Percentiles rank a stretch among this genome's conserved stretches.
These are phyloP conservation scores for Scarus forsteni DNA, from an alignment of 2,797 vertebrate species.

Conservation along the genomic window DNA sequence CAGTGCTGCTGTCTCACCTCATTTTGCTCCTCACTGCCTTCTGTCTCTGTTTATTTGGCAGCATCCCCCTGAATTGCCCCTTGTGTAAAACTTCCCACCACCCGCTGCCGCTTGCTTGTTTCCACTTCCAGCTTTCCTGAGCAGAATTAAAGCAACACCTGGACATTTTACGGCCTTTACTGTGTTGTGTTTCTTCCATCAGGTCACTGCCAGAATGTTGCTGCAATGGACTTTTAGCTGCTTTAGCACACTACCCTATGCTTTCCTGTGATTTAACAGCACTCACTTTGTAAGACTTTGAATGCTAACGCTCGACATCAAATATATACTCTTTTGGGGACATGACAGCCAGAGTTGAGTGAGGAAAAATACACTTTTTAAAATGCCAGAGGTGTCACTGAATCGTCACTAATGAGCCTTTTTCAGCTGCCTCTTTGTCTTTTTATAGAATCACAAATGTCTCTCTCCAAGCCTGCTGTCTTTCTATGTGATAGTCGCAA, in stretches of 20 bases:
- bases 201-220: conserved; percentile 31
- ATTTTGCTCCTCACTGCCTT: conserved; percentile 50
- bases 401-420: conserved; percentile 38
- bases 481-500: conserved; percentile 15
- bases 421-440: conserved; percentile 7
- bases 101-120: conserved; percentile 10
- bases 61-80: conserved; percentile 31
- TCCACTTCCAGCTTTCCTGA: conserved; percentile 34
- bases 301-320: conserved; percentile 18
- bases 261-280: neutral
- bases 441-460: conserved; percentile 18
- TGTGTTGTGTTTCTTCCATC: conserved; percentile 40
- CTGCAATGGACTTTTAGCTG: conserved; percentile 10
- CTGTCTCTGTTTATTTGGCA: conserved; percentile 71
- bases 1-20: conserved; percentile 61
- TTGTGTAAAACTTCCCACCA: conserved; percentile 48
- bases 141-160: conserved; percentile 64
- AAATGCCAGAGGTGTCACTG: conserved; percentile 46
- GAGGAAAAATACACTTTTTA: conserved; percentile 13
- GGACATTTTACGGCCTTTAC: conserved; percentile 59
- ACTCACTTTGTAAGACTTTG: neutral
- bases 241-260: neutral
- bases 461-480: neutral
- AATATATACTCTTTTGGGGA: conserved; percentile 22
- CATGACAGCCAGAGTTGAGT: conserved; percentile 3